Evolutionary conservation across 2,113 vertebrate species (phyloP).

Genomic region (Fregetta grallaria): DNA sequence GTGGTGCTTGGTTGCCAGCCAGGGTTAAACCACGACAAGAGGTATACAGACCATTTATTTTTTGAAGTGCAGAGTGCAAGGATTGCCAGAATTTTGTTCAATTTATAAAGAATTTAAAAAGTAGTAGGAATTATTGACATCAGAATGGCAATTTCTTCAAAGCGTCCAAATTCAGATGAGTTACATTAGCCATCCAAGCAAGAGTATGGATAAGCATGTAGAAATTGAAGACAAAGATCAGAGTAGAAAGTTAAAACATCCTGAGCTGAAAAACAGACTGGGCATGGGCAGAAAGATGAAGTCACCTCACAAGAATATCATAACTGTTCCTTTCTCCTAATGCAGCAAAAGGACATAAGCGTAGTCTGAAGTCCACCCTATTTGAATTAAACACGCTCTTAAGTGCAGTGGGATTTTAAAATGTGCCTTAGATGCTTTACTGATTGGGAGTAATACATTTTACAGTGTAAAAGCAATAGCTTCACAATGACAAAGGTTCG

Average conservation of each 20-base stretch:
- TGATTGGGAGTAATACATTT: neutral
- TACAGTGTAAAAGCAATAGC: neutral
- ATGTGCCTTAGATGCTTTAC: neutral
- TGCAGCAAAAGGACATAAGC: neutral
- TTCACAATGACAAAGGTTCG: neutral
- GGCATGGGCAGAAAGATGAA: neutral
- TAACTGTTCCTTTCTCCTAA: neutral
- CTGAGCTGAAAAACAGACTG: neutral
- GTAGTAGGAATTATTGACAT: neutral
- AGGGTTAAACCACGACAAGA: too few species aligned
- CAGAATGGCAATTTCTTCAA: neutral
- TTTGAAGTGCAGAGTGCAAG: neutral
- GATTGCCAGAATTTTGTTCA: neutral
- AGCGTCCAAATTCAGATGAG: neutral
- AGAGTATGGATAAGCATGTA: accelerated
- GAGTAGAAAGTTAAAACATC: neutral
- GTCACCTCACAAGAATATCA: neutral
- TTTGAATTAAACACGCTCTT: neutral
- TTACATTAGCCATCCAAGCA: neutral
- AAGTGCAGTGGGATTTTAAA: neutral
- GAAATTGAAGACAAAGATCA: neutral
- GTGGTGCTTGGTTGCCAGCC: too few species aligned
- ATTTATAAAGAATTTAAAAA: neutral
- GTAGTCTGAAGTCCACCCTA: neutral
- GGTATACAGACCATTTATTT: accelerated